Conservation (phyloP, 2,888 invertebrate genomes). For the Pristionchus maxplancki region DNA sequence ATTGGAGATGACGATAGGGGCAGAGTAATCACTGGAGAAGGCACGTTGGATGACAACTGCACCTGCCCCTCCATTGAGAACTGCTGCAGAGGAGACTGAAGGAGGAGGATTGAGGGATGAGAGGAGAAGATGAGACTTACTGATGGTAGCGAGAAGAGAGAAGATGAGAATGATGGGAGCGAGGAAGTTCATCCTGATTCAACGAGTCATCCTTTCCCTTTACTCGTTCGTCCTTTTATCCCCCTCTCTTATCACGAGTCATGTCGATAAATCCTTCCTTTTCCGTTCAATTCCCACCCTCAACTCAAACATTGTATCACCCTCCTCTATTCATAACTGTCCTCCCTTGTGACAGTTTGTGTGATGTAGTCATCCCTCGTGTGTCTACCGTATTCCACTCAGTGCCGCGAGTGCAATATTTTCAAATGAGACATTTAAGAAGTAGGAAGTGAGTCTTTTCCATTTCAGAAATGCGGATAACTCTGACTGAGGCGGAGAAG, state of each 20-base stretch:
- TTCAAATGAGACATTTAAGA: slow-evolving; percentile 45
- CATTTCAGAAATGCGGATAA: slow-evolving; percentile 42
- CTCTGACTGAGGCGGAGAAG: slow-evolving; percentile 39
- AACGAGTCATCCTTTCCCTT: not conserved
- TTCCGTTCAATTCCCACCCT: slow-evolving; percentile 31
- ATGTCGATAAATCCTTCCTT: slow-evolving; percentile 33
- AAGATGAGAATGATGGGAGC: slow-evolving; percentile 33
- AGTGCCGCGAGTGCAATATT: slow-evolving; percentile 24
- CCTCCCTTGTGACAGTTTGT: slow-evolving; percentile 37
- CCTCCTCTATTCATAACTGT: slow-evolving; percentile 7
- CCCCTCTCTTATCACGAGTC: slow-evolving; percentile 16
- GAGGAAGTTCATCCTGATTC: slow-evolving; percentile 26
- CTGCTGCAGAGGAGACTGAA: not conserved
- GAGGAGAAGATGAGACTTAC: not conserved
- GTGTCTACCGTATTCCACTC: slow-evolving; percentile 28
- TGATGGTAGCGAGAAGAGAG: slow-evolving; percentile 1
- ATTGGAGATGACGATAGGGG: slow-evolving; percentile 41
- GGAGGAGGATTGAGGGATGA: too few relatives aligned
- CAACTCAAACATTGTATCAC: slow-evolving; percentile 44
- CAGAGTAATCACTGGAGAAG: not conserved
- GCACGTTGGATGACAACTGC: not conserved
- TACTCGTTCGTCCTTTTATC: slow-evolving; percentile 12
- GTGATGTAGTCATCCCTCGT: not conserved
- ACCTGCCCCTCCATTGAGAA: not conserved
- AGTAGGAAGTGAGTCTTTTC: not conserved